phyloP scores from a whole-genome alignment of 92 coral and sea anemone genomes.

The Palythoa heliodiscus region DNA sequence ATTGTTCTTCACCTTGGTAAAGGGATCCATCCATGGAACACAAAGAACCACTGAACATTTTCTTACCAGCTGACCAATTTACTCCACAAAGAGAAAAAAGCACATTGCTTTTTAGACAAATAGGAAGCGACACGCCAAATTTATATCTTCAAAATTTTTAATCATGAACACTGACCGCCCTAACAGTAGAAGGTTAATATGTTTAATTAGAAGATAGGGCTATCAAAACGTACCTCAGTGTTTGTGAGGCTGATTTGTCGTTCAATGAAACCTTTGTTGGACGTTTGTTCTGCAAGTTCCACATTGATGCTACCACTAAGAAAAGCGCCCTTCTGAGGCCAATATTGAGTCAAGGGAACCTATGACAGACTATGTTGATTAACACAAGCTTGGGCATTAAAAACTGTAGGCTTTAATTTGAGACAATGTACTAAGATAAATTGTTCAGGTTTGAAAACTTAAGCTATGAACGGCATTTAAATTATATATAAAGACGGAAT shows the following conservation, averaged over 20 bases:
- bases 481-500: too few species aligned
- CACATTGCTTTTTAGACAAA: too few species aligned
- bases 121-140: too few species aligned
- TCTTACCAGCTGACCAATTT: background rate
- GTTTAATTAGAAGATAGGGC: background rate
- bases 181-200: background rate
- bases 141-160: too few species aligned
- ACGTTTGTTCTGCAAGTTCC: constrained; percentile 7
- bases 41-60: background rate
- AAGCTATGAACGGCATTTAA: too few species aligned
- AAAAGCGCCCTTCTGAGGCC: constrained; percentile 17
- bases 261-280: constrained; percentile 10
- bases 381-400: background rate
- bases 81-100: background rate
- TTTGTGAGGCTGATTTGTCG: constrained; percentile 20
- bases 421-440: too few species aligned
- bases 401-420: too few species aligned
- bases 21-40: background rate
- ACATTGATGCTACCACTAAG: constrained; percentile 25
- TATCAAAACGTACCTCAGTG: background rate
- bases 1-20: background rate
- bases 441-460: too few species aligned
- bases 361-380: background rate
- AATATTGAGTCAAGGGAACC: background rate
- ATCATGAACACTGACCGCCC: too few species aligned